Percentiles rank a stretch among this genome's conserved stretches.
Evolutionary conservation across 2,113 vertebrate species (phyloP).

Genomic region (Rattus norvegicus): DNA sequence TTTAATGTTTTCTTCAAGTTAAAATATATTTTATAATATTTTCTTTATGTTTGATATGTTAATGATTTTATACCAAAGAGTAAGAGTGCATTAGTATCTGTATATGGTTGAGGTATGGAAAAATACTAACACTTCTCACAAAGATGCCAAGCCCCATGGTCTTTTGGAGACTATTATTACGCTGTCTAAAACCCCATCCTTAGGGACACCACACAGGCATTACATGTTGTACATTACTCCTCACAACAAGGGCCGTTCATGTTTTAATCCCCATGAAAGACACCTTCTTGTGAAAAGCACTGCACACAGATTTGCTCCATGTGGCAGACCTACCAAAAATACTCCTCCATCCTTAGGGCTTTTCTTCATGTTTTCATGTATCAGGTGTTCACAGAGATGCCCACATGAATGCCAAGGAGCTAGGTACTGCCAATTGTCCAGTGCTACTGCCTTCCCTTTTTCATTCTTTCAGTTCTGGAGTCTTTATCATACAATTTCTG

Average conservation of each 20-base stretch:
- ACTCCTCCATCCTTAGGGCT: not conserved
- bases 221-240: not conserved
- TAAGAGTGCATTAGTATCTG: not conserved
- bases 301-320: not conserved
- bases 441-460: not conserved
- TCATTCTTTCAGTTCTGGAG: not conserved
- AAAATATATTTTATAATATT: not conserved
- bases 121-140: not conserved
- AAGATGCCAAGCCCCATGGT: not conserved
- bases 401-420: not conserved
- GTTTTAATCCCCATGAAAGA: not conserved
- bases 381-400: not conserved
- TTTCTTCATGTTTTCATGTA: not conserved
- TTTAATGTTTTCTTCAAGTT: not conserved
- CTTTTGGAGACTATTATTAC: not conserved
- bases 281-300: conserved; percentile 56
- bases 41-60: not conserved
- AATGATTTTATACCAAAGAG: not conserved
- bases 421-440: too few relatives aligned
- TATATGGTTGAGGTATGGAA: not conserved
- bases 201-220: not conserved
- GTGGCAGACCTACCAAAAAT: not conserved
- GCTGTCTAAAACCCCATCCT: not conserved
- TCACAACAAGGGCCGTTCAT: conserved; percentile 21
- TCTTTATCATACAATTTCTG: not conserved